Base-by-base conservation (phyloP, 2,888 invertebrate species). In the Ornithoptera priamus region DNA sequence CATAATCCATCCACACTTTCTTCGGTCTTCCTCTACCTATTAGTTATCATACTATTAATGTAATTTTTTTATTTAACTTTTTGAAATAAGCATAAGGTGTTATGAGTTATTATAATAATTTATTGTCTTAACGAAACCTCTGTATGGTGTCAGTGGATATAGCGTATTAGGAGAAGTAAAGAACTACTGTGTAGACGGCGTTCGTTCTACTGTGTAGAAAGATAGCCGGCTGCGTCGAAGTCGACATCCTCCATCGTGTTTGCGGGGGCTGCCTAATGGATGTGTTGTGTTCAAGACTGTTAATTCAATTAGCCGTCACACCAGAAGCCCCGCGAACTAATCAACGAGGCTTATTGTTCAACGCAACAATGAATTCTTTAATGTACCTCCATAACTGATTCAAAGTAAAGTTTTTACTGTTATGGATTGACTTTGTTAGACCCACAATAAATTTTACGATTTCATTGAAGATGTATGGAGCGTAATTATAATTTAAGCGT, bases 301-400 rank as follows among this genome's bases (percentile, higher is more conserved):
- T 90, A 89, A 90, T 89, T 90, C 79, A 87, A 91, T 92, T 91
- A 92, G 85, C 82, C 77, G 73, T 67, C 68, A 76, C 76, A 78
- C 78, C 83, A 81, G 80, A 78, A 81, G 78, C 75, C 78, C 75
- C 76, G 75, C 78, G 78, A 76, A 79, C 80, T 82, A 83, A 84
- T 88, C 85, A 87, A 87, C 84, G 78, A 80, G 75, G 76, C 75
- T 83, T 85, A 85, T 88, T 89, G 89, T 89, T 86, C 83, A 77
- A 80, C 77, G 75, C 78, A 72, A 84, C 81, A 82, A 84, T 79
- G 82, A 82, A 84, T 81, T 81, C 81, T 81, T 80, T 76, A 80
- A 78, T 76, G 74, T 73, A 73, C 62, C 58, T 58, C 60, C n/a
- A 53, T 65, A 68, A 58, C 53, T 61, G 61, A 58, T 65, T 50